A percentile compares a stretch with the other conserved stretches of the same genome.
Conservation (phyloP, 2,113 vertebrate species). For the Pomatostomus ruficeps region DNA sequence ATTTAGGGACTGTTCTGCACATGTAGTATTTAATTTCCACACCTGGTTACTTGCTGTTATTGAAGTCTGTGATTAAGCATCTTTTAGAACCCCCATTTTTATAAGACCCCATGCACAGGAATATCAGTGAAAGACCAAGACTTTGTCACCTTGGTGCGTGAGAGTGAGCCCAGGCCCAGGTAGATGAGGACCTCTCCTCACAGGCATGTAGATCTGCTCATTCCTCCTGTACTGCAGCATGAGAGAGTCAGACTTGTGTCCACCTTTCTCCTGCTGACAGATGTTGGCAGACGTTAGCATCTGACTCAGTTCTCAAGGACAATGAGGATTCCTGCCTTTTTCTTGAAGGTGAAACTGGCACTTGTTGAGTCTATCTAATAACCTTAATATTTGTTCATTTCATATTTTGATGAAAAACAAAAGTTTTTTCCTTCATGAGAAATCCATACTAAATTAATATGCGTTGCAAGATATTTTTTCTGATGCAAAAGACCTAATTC, state of each 20-base stretch:
- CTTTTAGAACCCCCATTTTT: slow-evolving; percentile 16
- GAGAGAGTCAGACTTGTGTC: fast-evolving
- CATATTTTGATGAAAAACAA: not conserved
- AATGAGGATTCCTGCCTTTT: not conserved
- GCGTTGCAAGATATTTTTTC: not conserved
- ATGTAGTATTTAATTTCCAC: slow-evolving; percentile 40
- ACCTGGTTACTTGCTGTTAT: slow-evolving; percentile 51
- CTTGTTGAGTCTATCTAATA: not conserved
- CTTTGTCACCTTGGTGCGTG: not conserved
- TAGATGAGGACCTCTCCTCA: not conserved
- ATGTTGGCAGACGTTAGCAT: fast-evolving
- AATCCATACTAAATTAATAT: not conserved
- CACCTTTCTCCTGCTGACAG: not conserved
- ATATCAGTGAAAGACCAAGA: slow-evolving; percentile 1
- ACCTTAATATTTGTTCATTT: not conserved
- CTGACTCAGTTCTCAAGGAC: not conserved
- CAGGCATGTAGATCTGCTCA: not conserved
- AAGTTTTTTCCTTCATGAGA: not conserved
- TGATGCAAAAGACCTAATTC: not conserved
- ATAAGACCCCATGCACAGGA: not conserved
- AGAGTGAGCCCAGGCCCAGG: not conserved
- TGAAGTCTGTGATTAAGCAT: slow-evolving; percentile 40
- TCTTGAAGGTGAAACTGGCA: not conserved
- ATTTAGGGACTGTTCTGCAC: slow-evolving; percentile 24
- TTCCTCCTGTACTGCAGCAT: fast-evolving